Evolutionary conservation across 1,140 invertebrate genomes (phyloP).

Genomic region (Drosophila ogumai): DNA sequence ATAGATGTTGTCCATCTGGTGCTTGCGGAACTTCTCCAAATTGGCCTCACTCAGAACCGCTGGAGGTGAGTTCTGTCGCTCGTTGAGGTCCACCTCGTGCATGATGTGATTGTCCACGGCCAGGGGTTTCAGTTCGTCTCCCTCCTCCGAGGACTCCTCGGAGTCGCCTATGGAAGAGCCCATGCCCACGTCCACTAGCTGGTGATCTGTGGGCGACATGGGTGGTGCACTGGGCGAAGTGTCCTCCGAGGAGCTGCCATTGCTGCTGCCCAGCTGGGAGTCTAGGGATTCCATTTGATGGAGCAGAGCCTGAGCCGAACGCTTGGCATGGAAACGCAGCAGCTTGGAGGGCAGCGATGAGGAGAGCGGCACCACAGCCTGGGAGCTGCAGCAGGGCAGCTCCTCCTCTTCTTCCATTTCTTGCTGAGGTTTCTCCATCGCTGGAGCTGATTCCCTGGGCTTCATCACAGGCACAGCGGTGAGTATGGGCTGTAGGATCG

Average conservation of each 20-base stretch:
- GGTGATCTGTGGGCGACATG: constrained; percentile 64
- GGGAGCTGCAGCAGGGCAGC: constrained; percentile 65
- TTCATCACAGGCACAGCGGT: constrained; percentile 69
- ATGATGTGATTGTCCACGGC: constrained; percentile 83
- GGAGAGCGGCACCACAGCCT: constrained; percentile 75
- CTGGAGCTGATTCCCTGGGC: constrained; percentile 1
- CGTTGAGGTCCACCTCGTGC: constrained; percentile 46
- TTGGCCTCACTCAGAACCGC: constrained; percentile 76
- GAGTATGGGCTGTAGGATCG: constrained; percentile 40
- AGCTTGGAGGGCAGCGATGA: constrained; percentile 78
- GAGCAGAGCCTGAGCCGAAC: constrained; percentile 72
- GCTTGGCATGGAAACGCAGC: constrained; percentile 71
- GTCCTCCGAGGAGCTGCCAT: constrained; percentile 47
- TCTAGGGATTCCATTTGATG: constrained; percentile 72
- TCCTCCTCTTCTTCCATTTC: constrained; percentile 23
- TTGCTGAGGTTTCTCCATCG: background rate
- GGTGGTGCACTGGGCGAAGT: constrained; percentile 62
- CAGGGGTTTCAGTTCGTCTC: constrained; percentile 80
- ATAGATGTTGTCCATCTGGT: constrained; percentile 81
- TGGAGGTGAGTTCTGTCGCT: constrained; percentile 42
- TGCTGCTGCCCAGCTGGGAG: constrained; percentile 75
- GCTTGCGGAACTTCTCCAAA: constrained; percentile 74
- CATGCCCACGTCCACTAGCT: constrained; percentile 77
- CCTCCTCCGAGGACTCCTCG: constrained; percentile 77
- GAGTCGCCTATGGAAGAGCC: constrained; percentile 80